phyloP scores from a whole-genome alignment of 2,888 invertebrate genomes.

The Cheilosia pagana region DNA sequence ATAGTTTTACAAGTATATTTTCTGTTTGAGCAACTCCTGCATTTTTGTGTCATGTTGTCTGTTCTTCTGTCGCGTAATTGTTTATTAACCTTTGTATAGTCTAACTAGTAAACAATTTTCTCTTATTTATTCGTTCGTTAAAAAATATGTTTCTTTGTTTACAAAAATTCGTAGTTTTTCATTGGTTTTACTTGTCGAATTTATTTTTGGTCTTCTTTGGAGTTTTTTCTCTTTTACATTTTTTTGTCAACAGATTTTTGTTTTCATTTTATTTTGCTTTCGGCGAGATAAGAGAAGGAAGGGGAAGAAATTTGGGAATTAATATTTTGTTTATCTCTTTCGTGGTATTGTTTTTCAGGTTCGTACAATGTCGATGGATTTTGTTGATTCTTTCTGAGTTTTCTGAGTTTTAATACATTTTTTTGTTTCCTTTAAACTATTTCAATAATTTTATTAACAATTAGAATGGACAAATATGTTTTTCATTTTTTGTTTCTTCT shows the following conservation, averaged over 20 bases:
- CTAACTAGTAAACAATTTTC: conserved; percentile 66
- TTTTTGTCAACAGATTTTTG: conserved; percentile 13
- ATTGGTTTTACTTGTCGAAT: conserved; percentile 48
- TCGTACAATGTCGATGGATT: conserved; percentile 63
- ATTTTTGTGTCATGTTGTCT: neutral
- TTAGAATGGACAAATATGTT: conserved; percentile 73
- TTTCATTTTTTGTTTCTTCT: conserved; percentile 35
- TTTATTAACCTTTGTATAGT: conserved; percentile 49
- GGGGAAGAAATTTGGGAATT: conserved; percentile 28
- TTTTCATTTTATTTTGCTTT: conserved; percentile 4
- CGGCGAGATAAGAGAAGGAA: conserved; percentile 39
- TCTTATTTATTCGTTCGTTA: conserved; percentile 49
- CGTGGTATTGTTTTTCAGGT: conserved; percentile 37
- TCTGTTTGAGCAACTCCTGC: conserved; percentile 26
- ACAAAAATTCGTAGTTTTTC: conserved; percentile 62
- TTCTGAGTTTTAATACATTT: conserved; percentile 4
- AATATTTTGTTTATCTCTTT: conserved; percentile 21
- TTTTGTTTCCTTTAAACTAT: conserved; percentile 42
- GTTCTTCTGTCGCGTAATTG: conserved; percentile 28
- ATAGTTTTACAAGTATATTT: conserved; percentile 29
- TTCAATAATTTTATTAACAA: conserved; percentile 64
- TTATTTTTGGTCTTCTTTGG: conserved; percentile 67
- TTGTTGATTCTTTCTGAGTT: conserved; percentile 43
- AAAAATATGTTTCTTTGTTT: conserved; percentile 52
- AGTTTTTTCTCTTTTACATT: conserved; percentile 26